Evolutionary conservation across 2,888 invertebrate species (phyloP).

Genomic region (Drosophila limbata): DNA sequence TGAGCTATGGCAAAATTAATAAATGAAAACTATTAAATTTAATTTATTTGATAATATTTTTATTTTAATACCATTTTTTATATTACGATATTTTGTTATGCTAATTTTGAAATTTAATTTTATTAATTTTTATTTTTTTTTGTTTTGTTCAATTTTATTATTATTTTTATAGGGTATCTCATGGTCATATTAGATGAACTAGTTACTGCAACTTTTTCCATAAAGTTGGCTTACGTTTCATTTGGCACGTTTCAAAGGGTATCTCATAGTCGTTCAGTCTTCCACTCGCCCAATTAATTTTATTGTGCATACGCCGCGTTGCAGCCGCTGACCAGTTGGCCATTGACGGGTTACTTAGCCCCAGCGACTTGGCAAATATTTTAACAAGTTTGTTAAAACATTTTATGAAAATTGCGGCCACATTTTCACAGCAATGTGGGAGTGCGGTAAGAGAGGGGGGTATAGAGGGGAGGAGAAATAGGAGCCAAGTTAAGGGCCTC

Average conservation of each 20-base stretch:
- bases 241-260: slow-evolving; percentile 4
- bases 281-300: slow-evolving; percentile 5
- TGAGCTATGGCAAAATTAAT: no score
- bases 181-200: no score
- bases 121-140: no score
- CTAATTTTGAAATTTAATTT: no score
- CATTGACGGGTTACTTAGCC: slow-evolving; percentile 41
- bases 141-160: no score
- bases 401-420: slow-evolving; percentile 71
- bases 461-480: not conserved
- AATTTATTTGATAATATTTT: no score
- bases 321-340: slow-evolving; percentile 42
- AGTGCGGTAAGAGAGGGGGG: not conserved
- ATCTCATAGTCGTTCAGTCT: not conserved
- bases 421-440: not conserved
- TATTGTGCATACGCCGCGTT: slow-evolving; percentile 41
- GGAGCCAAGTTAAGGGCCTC: slow-evolving; percentile 14
- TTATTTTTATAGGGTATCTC: no score
- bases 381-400: slow-evolving; percentile 74
- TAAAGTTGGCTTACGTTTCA: no score
- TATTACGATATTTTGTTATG: no score
- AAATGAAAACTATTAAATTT: no score
- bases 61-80: no score
- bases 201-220: no score
- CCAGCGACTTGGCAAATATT: slow-evolving; percentile 67